Base-by-base conservation (phyloP, 92 coral and sea anemone genomes). In the Zoanthus gigantus region DNA sequence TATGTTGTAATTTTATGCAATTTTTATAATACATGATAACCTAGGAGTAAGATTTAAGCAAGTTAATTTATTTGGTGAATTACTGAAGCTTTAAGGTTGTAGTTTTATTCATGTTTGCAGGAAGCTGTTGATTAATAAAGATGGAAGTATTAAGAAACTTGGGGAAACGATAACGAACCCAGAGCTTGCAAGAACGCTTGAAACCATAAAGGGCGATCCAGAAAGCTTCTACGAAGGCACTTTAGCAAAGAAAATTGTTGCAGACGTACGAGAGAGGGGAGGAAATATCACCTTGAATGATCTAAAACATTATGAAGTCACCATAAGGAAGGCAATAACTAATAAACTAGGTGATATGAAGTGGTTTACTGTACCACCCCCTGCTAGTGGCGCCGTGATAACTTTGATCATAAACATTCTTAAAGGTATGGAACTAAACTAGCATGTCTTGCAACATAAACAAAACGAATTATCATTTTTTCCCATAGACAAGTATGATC, bases 351-450 rank as follows among this genome's bases (percentile, higher is more conserved):
- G 91, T 74, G 86, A 89, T 30, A 88, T 86, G 74, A 90, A 45
- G 5, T 89, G 94, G 92, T 91, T 94, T 79, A 92, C 95, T 16
- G 92, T 92, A 15, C 94, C 96, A 0, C 94, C 98, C 28, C 95
- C 98, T 1, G 61, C 98, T 15, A 96, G 98, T 90, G 98, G 98
- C 9, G 86, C 96, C 8, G 93, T 95, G 81, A 86, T 96, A 88
- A 83, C 90, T 53, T 83, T 96, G 82, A 90, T 96, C 6, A 81
- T 96, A 73, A 94, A 96, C 71, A 94, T 96, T 75, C 87, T 96
- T 16, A 93, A 92, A 96, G 98, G 98, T 96, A 15, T 4, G 86
- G 30, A 28, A 6, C 4, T 12, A n/a, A 61, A 12, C 6, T 63
- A 17, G 10, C n/a, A 58, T 58, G 65, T 58, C n/a, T 2, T 58